Base-by-base conservation (phyloP, 1,140 invertebrate species). In the Brachionus asplanchnoidis region DNA sequence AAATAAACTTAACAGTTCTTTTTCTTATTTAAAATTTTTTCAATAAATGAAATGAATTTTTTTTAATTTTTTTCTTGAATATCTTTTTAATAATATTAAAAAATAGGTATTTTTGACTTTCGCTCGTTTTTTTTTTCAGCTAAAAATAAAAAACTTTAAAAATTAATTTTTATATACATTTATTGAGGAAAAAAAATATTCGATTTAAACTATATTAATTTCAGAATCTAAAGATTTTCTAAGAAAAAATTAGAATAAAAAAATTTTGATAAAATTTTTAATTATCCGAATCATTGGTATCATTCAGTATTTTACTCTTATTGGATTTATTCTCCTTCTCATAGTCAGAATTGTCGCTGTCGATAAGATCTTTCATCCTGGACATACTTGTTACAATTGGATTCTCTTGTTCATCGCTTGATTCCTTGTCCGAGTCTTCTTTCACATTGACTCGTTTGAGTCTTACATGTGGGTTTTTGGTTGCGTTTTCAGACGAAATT, bases 301-400 rank as follows among this genome's bases (percentile, higher is more conserved):
- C 32, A 42, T 73, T 73, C 11, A 42, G 12, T 17, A 17, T 42
- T n/a, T 73, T 73, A 8, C 17, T 42, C 7, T 77, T 77, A 50
- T 50, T 46, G n/a, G 20, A 11, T 50, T 20, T 77, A 50, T 46
- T 9, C 26, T 77, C 73, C 12, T 28, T 11, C 26, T 77, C 73
- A 11, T 9, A 28, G 5, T 77, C 73, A 14, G 44, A 77, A 12
- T 82, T 56, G 26, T 82, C 79, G 44, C 79, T 82, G 5, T 12
- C 79, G 36, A 82, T 82, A 5, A 82, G n/a, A 82, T 82, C 79
- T 40, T 20, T 68, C 8, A 82, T 82, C 12, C 65, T 60, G 6
- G 53, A 82, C 23, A 82, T 8, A 32, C 50, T 65, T 65, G 46
- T 42, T 44, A 66, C 50, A 40, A 60, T 8, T 20, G 0, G 12